Base-by-base conservation (phyloP, 2,113 vertebrate species). In the Oreochromis spilurus region DNA sequence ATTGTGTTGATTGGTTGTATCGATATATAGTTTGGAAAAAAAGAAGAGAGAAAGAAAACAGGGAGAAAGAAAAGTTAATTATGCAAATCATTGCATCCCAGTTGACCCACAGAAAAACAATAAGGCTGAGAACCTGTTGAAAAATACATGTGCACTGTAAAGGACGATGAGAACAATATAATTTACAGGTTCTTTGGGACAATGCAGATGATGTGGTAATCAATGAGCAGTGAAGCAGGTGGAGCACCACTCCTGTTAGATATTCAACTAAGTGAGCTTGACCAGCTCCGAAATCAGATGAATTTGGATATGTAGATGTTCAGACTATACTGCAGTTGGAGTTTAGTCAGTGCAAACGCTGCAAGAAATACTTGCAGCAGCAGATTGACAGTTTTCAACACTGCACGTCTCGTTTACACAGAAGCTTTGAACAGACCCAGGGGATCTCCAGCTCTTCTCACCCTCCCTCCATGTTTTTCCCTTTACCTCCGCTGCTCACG, bases 81-180 rank as follows among this genome's bases (percentile, higher is more conserved):
- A 96, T 96, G 95, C 95, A 94, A 97, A 96, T 97, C 95, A 97
- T 94, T 93, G 96, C 24, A 96, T 96, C 96, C 79, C 96, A 95
- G 7, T 95, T 96, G 90, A 62, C 55, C 96, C 95, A 96, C 88
- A 97, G 95, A 96, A 96, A 96, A 94, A 88, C 93, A 67, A 93
- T 94, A 93, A 87, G 92, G 85, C 29, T 83, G 79, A 72, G 2
- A 26, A 24, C 36, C 31, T 12, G n/a, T 79, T 14, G 5, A 81
- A 81, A 86, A 85, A 85, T 24, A 26, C 45, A 87, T 67, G 17
- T 26, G 16, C 26, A 31, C n/a, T 67, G n/a, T 78, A 88, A 57
- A 72, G 5, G 75, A 83, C 9, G 9, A 50, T 34, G 5, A 67
- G 31, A 82, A 36, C 77, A 70, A 13, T 75, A 1, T 40, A 24